Conservation (phyloP, 2,888 invertebrate genomes). For the Pterobdella sp. region DNA sequence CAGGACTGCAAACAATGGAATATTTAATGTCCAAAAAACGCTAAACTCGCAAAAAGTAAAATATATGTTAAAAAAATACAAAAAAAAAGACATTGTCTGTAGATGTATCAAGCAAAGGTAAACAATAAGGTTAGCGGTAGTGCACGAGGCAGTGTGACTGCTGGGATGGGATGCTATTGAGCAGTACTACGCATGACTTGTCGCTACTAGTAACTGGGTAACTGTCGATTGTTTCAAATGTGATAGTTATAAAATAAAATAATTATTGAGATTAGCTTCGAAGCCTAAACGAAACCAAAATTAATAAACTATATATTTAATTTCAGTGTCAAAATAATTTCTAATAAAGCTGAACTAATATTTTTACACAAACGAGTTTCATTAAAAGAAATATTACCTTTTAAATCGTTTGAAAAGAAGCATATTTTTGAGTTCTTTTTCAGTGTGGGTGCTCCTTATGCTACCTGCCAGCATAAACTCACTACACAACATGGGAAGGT, state of each 20-base stretch:
- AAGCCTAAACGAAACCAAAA: too few species aligned
- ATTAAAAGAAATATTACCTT: too few species aligned
- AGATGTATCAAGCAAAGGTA: conserved; percentile 7
- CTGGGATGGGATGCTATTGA: neutral
- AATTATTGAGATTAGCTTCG: too few species aligned
- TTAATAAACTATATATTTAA: too few species aligned
- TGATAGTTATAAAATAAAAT: too few species aligned
- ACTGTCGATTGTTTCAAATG: too few species aligned
- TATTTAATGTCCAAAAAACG: neutral
- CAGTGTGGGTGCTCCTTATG: neutral
- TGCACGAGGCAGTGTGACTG: neutral
- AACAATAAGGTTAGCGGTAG: neutral
- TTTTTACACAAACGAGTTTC: too few species aligned
- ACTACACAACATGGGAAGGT: neutral
- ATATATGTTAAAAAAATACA: neutral
- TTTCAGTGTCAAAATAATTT: too few species aligned
- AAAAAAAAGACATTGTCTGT: neutral
- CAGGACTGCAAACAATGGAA: neutral
- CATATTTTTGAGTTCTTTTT: neutral
- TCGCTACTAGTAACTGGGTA: neutral
- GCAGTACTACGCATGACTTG: neutral
- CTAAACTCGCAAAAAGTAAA: neutral
- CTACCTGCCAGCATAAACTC: neutral
- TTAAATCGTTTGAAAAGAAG: neutral
- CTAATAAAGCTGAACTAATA: too few species aligned